phyloP scores from a whole-genome alignment of 2,888 invertebrate genomes.

The Drosophila affinis region DNA sequence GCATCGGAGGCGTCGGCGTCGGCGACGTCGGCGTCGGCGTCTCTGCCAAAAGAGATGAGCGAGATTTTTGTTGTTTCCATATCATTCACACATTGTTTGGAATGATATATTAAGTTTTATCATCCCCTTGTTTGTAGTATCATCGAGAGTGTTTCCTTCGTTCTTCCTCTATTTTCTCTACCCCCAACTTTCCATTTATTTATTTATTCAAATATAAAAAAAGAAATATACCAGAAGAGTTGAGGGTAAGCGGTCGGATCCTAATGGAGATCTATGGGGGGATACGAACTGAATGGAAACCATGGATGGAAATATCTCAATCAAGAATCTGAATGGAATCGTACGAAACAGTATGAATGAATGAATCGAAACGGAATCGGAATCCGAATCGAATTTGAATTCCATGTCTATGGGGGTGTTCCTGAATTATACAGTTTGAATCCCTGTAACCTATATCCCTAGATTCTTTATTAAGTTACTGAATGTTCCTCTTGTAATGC shows the following conservation, averaged over 20 bases:
- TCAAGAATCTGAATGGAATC: not conserved
- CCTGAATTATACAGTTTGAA: too few relatives aligned
- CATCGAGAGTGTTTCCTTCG: constrained; percentile 33
- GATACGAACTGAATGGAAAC: not conserved
- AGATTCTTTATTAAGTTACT: too few relatives aligned
- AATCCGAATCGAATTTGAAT: too few relatives aligned
- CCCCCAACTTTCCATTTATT: not conserved
- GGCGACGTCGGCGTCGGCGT: constrained; percentile 23
- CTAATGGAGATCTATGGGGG: not conserved
- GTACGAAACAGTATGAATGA: not conserved
- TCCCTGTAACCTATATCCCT: too few relatives aligned
- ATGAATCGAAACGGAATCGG: not conserved
- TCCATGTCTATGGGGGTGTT: too few relatives aligned
- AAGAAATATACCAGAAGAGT: not conserved
- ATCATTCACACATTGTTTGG: constrained; percentile 67
- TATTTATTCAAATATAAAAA: not conserved
- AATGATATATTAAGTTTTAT: constrained; percentile 61
- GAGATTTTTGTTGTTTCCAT: constrained; percentile 44
- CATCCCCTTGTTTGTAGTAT: constrained; percentile 56
- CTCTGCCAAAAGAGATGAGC: not conserved
- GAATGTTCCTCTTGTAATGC: too few relatives aligned
- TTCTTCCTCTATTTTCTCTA: constrained; percentile 2
- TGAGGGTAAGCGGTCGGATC: not conserved
- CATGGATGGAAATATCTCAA: not conserved
- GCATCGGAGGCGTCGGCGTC: not conserved